Base-by-base conservation (phyloP, 2,113 vertebrate genomes). In the Thalassarche chlororhynchos region DNA sequence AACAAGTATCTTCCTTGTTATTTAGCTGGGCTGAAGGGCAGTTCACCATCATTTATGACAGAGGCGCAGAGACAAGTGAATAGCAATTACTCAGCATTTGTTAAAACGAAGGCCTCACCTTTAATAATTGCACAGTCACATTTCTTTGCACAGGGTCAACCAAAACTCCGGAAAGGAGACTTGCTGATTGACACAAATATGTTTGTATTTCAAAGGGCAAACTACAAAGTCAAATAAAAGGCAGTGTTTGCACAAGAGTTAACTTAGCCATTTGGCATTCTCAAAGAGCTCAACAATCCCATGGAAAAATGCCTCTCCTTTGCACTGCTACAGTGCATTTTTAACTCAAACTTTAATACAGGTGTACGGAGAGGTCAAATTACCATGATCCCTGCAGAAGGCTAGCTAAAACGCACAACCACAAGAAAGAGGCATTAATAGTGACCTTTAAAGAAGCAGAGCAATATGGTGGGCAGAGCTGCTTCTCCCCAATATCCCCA, bases 141-240 rank as follows among this genome's bases (percentile, higher is more conserved):
- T 95, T 96, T 94, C 77, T 96, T 87, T 88, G 87, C 57, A 6
- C 72, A 60, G 96, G 88, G 90, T 88, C 92, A 95, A 75, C 70
- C 42, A 70, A 83, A 88, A 89, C 77, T 94, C 95, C 92, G 42
- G 97, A 96, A 97, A 44, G 92, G 93, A 97, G 85, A 92, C 78
- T 74, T 87, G 84, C 83, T 89, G 91, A 93, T 40, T 96, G 96
- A 95, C 93, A 96, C 69, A 95, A 89, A 92, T 95, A 83, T 84
- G 70, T 95, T 93, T 96, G 90, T 85, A 94, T 98, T 96, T 97
- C 91, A 97, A 92, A 97, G 88, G 79, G 96, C 46, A 96, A 95
- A 96, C 86, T 70, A 93, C 94, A 95, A 95, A 97, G 84, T 90
- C 95, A 95, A 96, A 90, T 46, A 95, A 46, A 80, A 89, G 84